Percentiles rank a stretch among this genome's conserved stretches.
phyloP scores from a whole-genome alignment of 2,113 vertebrate genomes.

The Abramis brama region DNA sequence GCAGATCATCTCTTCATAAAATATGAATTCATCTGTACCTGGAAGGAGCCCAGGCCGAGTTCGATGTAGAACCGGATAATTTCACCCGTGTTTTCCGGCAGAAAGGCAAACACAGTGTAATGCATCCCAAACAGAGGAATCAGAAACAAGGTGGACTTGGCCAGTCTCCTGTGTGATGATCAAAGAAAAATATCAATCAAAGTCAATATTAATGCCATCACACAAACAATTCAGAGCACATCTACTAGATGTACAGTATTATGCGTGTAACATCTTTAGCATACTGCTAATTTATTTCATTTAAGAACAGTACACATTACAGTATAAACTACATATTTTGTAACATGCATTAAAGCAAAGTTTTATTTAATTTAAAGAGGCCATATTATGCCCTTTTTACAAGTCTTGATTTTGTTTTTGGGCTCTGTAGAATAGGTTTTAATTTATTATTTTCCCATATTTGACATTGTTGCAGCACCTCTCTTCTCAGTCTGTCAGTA shows the following conservation, averaged over 20 bases:
- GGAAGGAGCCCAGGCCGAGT: conserved; percentile 92
- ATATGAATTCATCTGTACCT: conserved; percentile 73
- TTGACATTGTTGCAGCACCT: too few relatives aligned
- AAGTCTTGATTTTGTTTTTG: too few relatives aligned
- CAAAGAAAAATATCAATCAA: not conserved
- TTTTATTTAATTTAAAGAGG: not conserved
- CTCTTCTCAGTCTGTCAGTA: too few relatives aligned
- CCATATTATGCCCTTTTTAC: too few relatives aligned
- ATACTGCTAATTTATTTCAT: not conserved
- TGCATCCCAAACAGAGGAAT: conserved; percentile 96
- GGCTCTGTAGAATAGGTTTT: too few relatives aligned
- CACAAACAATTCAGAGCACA: not conserved
- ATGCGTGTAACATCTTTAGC: not conserved
- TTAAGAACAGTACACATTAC: too few relatives aligned
- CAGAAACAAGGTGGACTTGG: conserved; percentile 93
- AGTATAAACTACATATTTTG: not conserved
- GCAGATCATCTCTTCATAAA: not conserved
- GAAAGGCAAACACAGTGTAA: conserved; percentile 92
- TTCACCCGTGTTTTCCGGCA: conserved; percentile 84
- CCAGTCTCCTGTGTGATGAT: conserved; percentile 81
- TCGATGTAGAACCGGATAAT: conserved; percentile 91
- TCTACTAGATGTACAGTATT: not conserved
- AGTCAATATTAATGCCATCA: not conserved
- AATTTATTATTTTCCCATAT: too few relatives aligned
- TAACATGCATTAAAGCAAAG: not conserved